phyloP scores from a whole-genome alignment of 1,140 invertebrate species.

The Drosophila lini region DNA sequence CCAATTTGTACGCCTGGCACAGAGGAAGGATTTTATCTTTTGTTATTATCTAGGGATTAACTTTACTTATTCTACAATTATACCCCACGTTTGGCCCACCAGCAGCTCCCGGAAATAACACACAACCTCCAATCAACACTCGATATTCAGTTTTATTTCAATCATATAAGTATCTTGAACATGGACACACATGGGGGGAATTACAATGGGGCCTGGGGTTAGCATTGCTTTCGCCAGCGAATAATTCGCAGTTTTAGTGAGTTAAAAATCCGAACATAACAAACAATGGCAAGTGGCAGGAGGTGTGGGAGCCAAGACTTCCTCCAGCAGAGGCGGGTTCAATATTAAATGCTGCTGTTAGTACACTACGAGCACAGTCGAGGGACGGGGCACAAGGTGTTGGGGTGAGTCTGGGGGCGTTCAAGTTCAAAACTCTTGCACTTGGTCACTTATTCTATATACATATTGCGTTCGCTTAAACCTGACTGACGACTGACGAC shows the following conservation, averaged over 20 bases:
- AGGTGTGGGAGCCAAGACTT: neutral
- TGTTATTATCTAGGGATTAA: too few species aligned
- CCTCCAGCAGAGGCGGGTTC: slow-evolving; percentile 1
- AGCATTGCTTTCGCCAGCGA: slow-evolving; percentile 3
- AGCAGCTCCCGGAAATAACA: neutral
- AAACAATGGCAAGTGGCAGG: neutral
- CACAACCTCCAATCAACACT: slow-evolving; percentile 23
- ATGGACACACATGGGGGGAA: slow-evolving; percentile 58
- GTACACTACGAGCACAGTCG: slow-evolving; percentile 28
- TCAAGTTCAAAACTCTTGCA: slow-evolving; percentile 10
- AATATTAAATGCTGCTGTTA: slow-evolving; percentile 43
- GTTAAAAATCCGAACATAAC: slow-evolving; percentile 29
- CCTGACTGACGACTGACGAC: slow-evolving; percentile 17
- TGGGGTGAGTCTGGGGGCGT: neutral
- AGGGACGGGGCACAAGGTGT: neutral
- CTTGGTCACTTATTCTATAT: slow-evolving; percentile 26
- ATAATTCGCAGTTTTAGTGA: slow-evolving; percentile 26
- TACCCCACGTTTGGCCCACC: neutral
- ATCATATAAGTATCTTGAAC: slow-evolving; percentile 46
- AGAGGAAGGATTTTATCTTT: too few species aligned
- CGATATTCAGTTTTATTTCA: slow-evolving; percentile 51
- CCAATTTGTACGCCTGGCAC: too few species aligned
- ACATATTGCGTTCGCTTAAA: slow-evolving; percentile 34
- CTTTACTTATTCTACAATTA: neutral
- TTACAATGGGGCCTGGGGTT: slow-evolving; percentile 21